These are phyloP conservation scores for Coregonus sp. DNA, from an alignment of 2,797 vertebrate genomes.

Conservation along the genomic window DNA sequence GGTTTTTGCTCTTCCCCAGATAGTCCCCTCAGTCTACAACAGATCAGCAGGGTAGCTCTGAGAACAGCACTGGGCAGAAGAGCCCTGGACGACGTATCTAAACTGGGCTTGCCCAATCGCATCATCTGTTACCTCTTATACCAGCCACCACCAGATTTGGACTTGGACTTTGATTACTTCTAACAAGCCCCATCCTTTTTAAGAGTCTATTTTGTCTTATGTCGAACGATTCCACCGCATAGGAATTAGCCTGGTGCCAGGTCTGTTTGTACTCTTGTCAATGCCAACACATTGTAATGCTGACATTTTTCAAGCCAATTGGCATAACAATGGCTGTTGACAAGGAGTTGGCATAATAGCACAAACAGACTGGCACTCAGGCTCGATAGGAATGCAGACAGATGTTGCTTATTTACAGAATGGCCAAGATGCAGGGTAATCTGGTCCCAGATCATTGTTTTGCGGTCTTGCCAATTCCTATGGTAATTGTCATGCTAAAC, in stretches of 20 bases:
- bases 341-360: no score
- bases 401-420: not conserved
- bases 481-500: not conserved
- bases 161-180: slow-evolving; percentile 39
- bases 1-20: slow-evolving; percentile 60
- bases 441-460: not conserved
- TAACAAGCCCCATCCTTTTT: not conserved
- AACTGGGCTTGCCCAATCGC: slow-evolving; percentile 79
- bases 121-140: slow-evolving; percentile 84
- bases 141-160: slow-evolving; percentile 52
- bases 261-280: not conserved
- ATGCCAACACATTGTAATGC: not conserved
- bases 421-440: not conserved
- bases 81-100: slow-evolving; percentile 73
- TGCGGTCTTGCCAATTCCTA: not conserved
- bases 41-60: slow-evolving; percentile 84
- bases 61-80: slow-evolving; percentile 75
- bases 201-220: no score
- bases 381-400: not conserved
- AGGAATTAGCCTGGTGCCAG: not conserved
- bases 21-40: slow-evolving; percentile 83
- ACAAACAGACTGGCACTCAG: not conserved
- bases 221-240: not conserved
- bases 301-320: not conserved
- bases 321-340: not conserved